These are phyloP conservation scores for Drosophila barbarae DNA, from an alignment of 2,888 invertebrate species.

Conservation along the genomic window DNA sequence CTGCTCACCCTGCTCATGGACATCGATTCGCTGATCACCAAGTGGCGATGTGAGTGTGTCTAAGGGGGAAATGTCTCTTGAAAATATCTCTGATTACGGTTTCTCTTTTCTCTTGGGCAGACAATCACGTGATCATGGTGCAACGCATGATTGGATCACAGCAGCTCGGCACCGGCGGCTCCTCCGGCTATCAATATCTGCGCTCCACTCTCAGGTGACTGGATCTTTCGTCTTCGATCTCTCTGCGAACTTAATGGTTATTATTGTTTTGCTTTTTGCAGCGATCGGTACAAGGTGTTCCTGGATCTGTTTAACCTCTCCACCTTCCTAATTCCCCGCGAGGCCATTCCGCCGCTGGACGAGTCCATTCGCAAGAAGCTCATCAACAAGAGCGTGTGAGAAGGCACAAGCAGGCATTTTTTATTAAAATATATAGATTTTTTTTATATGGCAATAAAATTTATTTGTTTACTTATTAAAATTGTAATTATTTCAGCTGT, in stretches of 20 bases:
- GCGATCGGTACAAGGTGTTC: conserved; percentile 99
- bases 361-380: conserved; percentile 84
- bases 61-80: background rate
- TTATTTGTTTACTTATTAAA: conserved; percentile 2
- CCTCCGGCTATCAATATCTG: conserved; percentile 98
- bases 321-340: conserved; percentile 95
- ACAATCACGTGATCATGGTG: conserved; percentile 99
- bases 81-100: conserved; percentile 1
- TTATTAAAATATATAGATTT: background rate
- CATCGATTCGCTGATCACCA: conserved; percentile 98
- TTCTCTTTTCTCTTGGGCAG: conserved; percentile 81
- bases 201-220: conserved; percentile 96
- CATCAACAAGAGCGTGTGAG: conserved; percentile 56
- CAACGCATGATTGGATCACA: conserved; percentile 99
- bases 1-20: conserved; percentile 96
- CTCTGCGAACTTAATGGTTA: too few species aligned
- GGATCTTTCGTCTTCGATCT: background rate
- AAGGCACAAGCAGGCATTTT: too few species aligned
- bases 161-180: conserved; percentile 97
- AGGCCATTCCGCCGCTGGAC: conserved; percentile 93
- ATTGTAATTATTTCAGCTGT: background rate
- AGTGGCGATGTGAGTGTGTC: conserved; percentile 96
- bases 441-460: conserved; percentile 12
- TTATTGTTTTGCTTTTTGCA: conserved; percentile 80
- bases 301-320: conserved; percentile 98